A percentile compares a stretch with the other conserved stretches of the same genome.
phyloP scores from a whole-genome alignment of 1,140 invertebrate genomes.

The Drosophila punjabiensis region DNA sequence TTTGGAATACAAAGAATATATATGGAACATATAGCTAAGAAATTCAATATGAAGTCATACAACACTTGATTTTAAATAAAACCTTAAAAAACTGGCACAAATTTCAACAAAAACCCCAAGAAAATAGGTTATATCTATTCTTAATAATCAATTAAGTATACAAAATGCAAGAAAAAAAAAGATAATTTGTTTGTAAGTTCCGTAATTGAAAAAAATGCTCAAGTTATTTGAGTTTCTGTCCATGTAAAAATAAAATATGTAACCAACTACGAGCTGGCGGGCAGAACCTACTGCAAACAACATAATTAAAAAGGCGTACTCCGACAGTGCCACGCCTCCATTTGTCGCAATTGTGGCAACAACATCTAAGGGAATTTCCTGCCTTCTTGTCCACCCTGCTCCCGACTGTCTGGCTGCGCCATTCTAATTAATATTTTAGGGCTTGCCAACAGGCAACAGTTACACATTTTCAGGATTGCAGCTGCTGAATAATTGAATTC shows the following conservation, averaged over 20 bases:
- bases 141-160: too few relatives aligned
- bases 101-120: too few relatives aligned
- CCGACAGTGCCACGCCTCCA: constrained; percentile 31
- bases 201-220: background rate
- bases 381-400: background rate
- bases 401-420: constrained; percentile 44
- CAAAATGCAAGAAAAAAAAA: background rate
- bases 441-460: constrained; percentile 52
- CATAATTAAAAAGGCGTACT: constrained; percentile 59
- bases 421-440: constrained; percentile 79
- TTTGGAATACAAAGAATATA: too few relatives aligned
- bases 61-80: too few relatives aligned
- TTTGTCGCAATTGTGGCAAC: constrained; percentile 44
- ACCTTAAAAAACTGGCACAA: too few relatives aligned
- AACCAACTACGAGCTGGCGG: background rate
- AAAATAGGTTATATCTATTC: too few relatives aligned
- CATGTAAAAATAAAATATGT: background rate
- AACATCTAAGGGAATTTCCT: constrained; percentile 37
- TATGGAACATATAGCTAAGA: too few relatives aligned
- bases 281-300: constrained; percentile 33
- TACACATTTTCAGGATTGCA: constrained; percentile 64
- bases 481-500: constrained; percentile 72
- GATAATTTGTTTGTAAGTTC: background rate
- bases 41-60: too few relatives aligned
- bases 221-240: background rate